phyloP scores from a whole-genome alignment of 30 jellyfish, hydroid and myxozoan genomes.

The Aurelia aurita region DNA sequence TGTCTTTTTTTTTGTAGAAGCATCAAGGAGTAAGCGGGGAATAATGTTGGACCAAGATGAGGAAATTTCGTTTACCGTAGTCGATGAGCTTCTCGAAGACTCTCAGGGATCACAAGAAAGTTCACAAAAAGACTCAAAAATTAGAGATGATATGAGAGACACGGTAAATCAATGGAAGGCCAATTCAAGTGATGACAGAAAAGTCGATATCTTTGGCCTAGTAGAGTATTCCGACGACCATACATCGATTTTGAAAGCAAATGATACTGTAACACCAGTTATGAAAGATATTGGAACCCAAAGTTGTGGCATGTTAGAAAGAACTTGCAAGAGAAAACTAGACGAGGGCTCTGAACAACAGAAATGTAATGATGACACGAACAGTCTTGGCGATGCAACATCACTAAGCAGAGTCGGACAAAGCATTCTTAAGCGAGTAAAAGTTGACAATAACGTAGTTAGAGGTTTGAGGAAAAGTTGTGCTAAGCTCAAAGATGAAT shows the following conservation, averaged over 20 bases:
- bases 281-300: no score
- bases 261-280: no score
- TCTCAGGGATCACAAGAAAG: background rate
- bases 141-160: background rate
- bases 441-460: background rate
- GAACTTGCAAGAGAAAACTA: no score
- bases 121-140: background rate
- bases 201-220: background rate
- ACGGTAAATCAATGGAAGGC: background rate
- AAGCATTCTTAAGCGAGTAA: background rate
- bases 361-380: no score
- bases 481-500: background rate
- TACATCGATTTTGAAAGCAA: background rate
- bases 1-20: no score
- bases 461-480: background rate
- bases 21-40: no score
- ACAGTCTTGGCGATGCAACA: no score
- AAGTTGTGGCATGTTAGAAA: no score
- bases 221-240: conserved; percentile 3
- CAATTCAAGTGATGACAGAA: background rate
- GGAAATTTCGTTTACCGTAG: background rate
- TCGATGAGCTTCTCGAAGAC: background rate
- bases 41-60: background rate
- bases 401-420: background rate
- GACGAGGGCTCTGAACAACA: no score